Evolutionary conservation across 2,113 vertebrate species (phyloP).

Genomic region (Ageneiosus marmoratus): DNA sequence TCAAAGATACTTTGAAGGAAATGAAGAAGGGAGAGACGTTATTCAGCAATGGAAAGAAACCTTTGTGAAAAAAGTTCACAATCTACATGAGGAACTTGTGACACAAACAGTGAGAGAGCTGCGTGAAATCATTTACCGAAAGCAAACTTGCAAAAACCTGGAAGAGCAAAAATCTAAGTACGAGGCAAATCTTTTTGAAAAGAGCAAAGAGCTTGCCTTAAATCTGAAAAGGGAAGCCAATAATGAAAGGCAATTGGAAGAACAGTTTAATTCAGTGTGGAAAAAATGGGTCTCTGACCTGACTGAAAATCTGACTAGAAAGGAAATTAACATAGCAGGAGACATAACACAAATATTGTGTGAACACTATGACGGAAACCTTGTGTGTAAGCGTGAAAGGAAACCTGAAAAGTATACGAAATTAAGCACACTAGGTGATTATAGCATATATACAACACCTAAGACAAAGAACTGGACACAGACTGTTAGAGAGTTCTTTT

Average conservation of each 20-base stretch:
- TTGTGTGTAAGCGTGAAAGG: slow-evolving; percentile 10
- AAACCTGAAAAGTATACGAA: background rate
- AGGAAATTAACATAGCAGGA: slow-evolving; percentile 31
- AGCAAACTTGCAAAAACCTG: too few species aligned
- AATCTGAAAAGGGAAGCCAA: slow-evolving; percentile 21
- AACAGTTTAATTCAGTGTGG: slow-evolving; percentile 57
- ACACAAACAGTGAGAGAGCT: too few species aligned
- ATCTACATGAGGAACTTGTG: too few species aligned
- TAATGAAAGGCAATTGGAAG: slow-evolving; percentile 38
- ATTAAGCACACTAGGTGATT: background rate
- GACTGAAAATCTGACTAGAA: rapidly evolving
- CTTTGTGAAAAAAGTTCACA: too few species aligned
- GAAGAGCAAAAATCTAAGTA: too few species aligned
- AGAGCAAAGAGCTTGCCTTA: slow-evolving; percentile 50
- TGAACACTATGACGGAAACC: background rate
- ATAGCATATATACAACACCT: too few species aligned
- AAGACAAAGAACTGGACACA: too few species aligned
- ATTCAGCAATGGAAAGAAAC: too few species aligned
- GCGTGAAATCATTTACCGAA: too few species aligned
- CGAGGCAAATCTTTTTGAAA: slow-evolving; percentile 52
- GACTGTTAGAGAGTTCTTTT: background rate
- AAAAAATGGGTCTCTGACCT: slow-evolving; percentile 28
- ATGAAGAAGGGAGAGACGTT: too few species aligned
- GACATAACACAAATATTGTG: slow-evolving; percentile 58
- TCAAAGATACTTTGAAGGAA: too few species aligned